Base-by-base conservation (phyloP, 2,888 invertebrate species). In the Beris chalybata region DNA sequence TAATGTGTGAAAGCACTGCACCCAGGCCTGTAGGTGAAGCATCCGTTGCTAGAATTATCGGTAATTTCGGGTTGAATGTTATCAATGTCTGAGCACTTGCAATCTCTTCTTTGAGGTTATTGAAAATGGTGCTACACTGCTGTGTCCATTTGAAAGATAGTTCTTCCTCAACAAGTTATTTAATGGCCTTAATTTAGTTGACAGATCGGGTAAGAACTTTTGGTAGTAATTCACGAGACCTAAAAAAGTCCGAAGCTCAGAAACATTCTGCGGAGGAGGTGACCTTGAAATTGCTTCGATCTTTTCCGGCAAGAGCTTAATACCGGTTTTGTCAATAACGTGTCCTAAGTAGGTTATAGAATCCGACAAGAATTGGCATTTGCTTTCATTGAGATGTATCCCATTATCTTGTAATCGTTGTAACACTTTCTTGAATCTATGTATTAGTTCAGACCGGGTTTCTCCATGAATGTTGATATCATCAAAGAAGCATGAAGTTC, bases 151-250 rank as follows among this genome's bases (percentile, higher is more conserved):
- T 29, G 12, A 52, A 13, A 5, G 4, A 52, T 22, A 7, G 5
- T 52, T 52, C 6, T 13, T 52, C 30, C 29, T 52, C 22, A 52
- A 2, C 15, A 52, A 30, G 22, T 5, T 1, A 12, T 15, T 29
- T 7, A 52, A 22, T 22, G 29, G 29, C 9, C 30, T 22, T 12
- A 52, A 2, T 29, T 5, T 52, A 52, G 11, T 52, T 5, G 15
- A 5, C 11, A 29, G 30, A 52, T 52, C 30, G 1, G 5, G 6
- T 2, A 52, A 9, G 30, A 52, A 22, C 12, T 52, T 52, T 5
- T 22, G 30, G 15, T 52, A 52, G 30, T 52, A 52, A 22, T 52
- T 52, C 52, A 52, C 30, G 29, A 13, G 22, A 9, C 52, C 52
- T 12, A 52, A 52, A 52, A 52, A 22, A 4, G 52, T 22, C 29